A percentile compares a stretch with the other conserved stretches of the same genome.
Conservation (phyloP, 2,113 vertebrate genomes). For the Elephas maximus region DNA sequence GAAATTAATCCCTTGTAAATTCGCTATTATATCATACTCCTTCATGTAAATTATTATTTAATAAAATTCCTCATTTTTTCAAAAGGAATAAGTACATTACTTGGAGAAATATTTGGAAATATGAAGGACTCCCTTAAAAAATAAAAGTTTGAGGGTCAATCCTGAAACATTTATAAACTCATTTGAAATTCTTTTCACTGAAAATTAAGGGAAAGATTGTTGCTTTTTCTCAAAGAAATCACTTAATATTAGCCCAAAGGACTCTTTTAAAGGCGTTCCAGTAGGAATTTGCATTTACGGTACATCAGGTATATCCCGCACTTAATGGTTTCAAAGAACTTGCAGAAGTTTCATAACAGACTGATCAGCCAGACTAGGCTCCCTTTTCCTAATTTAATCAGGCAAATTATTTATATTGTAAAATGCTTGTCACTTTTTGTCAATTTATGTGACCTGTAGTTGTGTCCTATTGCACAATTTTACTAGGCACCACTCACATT, state of each 20-base stretch:
- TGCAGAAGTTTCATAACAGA: neutral
- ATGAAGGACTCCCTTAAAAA: neutral
- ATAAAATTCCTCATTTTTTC: neutral
- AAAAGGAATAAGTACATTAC: neutral
- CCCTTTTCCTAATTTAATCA: neutral
- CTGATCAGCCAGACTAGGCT: neutral
- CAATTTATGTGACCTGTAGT: neutral
- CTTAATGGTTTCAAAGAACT: neutral
- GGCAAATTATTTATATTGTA: neutral
- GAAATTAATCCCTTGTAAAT: neutral
- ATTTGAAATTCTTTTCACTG: neutral
- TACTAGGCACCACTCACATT: neutral
- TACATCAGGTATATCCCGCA: neutral
- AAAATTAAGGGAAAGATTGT: no score
- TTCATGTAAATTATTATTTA: neutral
- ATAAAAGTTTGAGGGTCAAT: neutral
- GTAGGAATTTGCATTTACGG: neutral
- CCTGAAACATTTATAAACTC: neutral
- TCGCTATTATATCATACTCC: neutral
- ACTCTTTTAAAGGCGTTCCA: neutral
- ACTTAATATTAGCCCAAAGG: neutral
- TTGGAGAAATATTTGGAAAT: neutral
- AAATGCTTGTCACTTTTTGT: neutral
- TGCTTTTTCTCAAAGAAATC: neutral
- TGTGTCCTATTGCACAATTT: neutral